phyloP scores from a whole-genome alignment of 2,888 invertebrate genomes.

The Congeria kusceri region DNA sequence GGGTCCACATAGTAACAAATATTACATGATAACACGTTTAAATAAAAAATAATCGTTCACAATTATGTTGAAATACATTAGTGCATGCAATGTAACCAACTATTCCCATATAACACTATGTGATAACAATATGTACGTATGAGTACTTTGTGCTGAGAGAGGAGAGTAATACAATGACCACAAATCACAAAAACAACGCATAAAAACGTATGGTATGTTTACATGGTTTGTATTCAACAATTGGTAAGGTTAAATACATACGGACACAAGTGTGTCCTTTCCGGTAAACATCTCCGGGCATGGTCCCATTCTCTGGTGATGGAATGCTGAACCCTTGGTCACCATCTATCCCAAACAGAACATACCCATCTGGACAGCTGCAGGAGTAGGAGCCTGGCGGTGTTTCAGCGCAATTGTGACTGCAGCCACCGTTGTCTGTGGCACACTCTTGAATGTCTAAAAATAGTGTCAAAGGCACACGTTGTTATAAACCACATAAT shows the following conservation, averaged over 20 bases:
- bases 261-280: constrained; percentile 66
- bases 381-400: constrained; percentile 39
- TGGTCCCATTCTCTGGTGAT: constrained; percentile 47
- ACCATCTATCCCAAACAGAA: constrained; percentile 38
- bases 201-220: constrained; percentile 66
- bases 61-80: too few relatives aligned
- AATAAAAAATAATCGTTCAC: too few relatives aligned
- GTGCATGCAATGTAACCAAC: too few relatives aligned
- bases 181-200: constrained; percentile 43
- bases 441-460: constrained; percentile 60
- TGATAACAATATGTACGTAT: too few relatives aligned
- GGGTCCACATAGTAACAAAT: too few relatives aligned
- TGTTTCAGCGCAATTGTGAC: constrained; percentile 9
- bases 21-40: too few relatives aligned
- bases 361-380: constrained; percentile 46
- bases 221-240: too few relatives aligned
- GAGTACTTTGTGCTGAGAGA: too few relatives aligned
- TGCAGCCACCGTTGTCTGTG: constrained; percentile 44
- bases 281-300: constrained; percentile 46
- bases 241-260: constrained; percentile 42
- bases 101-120: too few relatives aligned
- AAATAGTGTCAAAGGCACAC: too few relatives aligned
- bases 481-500: too few relatives aligned
- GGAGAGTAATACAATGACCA: too few relatives aligned
- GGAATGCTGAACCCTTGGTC: constrained; percentile 34